Base-by-base conservation (phyloP, 53 echinoderm and acorn worm species). In the Crossaster papposus region DNA sequence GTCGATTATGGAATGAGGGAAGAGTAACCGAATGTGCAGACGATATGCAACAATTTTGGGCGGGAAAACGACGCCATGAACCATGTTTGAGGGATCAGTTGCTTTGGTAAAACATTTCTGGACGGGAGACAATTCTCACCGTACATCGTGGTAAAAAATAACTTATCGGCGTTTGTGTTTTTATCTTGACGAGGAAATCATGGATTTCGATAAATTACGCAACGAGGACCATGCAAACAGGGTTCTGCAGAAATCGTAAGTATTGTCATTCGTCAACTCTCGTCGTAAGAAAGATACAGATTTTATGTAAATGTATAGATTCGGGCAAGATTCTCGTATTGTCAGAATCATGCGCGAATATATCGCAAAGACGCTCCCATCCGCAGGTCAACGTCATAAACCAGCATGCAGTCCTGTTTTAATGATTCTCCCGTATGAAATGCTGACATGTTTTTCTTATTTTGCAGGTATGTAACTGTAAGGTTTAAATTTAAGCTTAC, bases 181-280 rank as follows among this genome's bases (percentile, higher is more conserved):
- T 53, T 73, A 36, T 65, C 73, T 44, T 35, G 79, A 50, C 79
- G 35, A 26, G 50, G 23, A 14, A 85, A 87, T 76, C 33, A 87
- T 87, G 87, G 87, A 87, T 75, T 77, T 87, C 18, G 77, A 76
- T 84, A 84, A 84, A 53, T 32, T 84, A 71, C 36, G 37, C 54
- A 72, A 87, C 28, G 87, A 85, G 0, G 85, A 87, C 3, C 75
- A 72, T 28, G 30, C 87, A 18, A 87, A 52, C 33, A 52, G 87
- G 38, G 87, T 87, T 72, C 77, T 87, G 33, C 87, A 87, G 64
- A 87, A 87, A 76, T 87, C 87, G 87, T 87, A 50, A 87, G 87
- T 87, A 87, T 35, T n/a, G n/a, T 5, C 23, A 10, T 64, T 29
- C 6, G 1, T 8, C 23, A 58, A 32, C 14, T 14, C 28, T 58